Conservation (phyloP, 2,113 vertebrate species). For the Muscicapa adusta region DNA sequence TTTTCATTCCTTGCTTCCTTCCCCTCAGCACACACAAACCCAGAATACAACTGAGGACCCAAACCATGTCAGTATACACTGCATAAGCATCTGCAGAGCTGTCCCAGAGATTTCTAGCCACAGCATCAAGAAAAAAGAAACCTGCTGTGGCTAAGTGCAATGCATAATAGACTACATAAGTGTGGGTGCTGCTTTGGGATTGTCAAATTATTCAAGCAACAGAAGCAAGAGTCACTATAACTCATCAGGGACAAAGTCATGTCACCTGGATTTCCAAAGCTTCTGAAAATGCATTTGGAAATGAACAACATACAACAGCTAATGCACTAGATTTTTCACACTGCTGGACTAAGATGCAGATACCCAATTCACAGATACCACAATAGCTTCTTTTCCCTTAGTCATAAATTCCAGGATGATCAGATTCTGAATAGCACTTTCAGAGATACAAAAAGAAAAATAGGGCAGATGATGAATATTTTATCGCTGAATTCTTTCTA, state of each 20-base stretch:
- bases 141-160: not conserved
- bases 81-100: accelerated
- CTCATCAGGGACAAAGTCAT: not conserved
- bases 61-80: not conserved
- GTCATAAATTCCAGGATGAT: conserved; percentile 39
- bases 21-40: not conserved
- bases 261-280: not conserved
- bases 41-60: not conserved
- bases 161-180: not conserved
- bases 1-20: not conserved
- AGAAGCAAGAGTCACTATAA: not conserved
- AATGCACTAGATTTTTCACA: not conserved
- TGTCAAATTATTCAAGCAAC: not conserved
- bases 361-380: conserved; percentile 31
- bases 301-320: not conserved
- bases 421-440: conserved; percentile 24
- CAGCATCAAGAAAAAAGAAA: not conserved
- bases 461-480: conserved; percentile 61
- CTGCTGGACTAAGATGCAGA: not conserved
- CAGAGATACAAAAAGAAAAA: conserved; percentile 51
- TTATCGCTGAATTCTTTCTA: conserved; percentile 33
- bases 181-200: not conserved
- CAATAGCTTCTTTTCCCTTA: conserved; percentile 12
- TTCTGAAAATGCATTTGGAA: conserved; percentile 17
- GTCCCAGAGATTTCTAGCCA: not conserved